Percentiles rank a stretch among this genome's conserved stretches.
phyloP scores from a whole-genome alignment of 2,797 vertebrate genomes.

The Typhlichthys eigenmanni region DNA sequence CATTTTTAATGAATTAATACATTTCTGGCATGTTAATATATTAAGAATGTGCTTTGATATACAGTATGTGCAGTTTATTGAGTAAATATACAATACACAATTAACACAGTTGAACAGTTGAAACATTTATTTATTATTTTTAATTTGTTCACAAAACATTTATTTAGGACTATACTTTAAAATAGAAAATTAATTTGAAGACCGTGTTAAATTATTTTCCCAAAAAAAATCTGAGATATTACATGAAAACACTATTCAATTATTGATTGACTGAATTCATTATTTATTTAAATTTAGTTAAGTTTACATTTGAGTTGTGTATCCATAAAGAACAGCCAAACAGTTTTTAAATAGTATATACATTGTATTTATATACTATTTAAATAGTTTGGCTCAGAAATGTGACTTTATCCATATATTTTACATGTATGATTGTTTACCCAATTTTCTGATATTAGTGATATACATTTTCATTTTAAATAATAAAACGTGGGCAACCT shows the following conservation, averaged over 20 bases:
- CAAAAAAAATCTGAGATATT: constrained; percentile 53
- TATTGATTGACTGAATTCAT: neutral
- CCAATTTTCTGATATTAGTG: constrained; percentile 8
- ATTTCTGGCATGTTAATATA: too few species aligned
- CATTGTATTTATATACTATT: constrained; percentile 37
- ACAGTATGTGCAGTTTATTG: too few species aligned
- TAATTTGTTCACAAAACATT: constrained; percentile 50
- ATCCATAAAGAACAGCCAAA: constrained; percentile 28
- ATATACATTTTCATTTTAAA: constrained; percentile 23
- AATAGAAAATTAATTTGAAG: constrained; percentile 44
- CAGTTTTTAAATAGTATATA: neutral
- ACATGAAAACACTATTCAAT: constrained; percentile 26
- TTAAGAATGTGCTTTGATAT: too few species aligned
- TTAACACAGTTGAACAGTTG: constrained; percentile 45
- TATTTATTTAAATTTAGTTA: constrained; percentile 17
- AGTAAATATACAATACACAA: constrained; percentile 2
- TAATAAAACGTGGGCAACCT: neutral
- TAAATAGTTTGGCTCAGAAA: constrained; percentile 27
- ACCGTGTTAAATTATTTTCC: constrained; percentile 58
- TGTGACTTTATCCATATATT: constrained; percentile 22
- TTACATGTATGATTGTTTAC: constrained; percentile 4
- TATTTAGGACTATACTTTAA: constrained; percentile 47
- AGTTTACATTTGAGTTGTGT: constrained; percentile 22
- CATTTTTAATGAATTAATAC: too few species aligned
- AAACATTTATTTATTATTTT: constrained; percentile 70